phyloP scores from a whole-genome alignment of 2,797 vertebrate species.

The Hemibagrus guttatus region DNA sequence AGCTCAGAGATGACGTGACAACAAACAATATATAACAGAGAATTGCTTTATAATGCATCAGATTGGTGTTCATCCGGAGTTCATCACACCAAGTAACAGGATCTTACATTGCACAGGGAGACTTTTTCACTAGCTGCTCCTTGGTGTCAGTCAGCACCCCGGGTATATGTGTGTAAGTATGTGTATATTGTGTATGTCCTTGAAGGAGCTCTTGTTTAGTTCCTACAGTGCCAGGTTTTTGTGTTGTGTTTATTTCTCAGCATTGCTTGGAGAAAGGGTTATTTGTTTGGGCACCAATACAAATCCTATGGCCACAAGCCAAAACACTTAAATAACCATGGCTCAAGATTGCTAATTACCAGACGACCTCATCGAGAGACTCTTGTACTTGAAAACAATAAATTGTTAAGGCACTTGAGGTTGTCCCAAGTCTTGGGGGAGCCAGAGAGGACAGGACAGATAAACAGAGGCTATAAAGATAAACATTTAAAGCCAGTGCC shows the following conservation, averaged over 20 bases:
- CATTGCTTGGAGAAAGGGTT: conserved; percentile 51
- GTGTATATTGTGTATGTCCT: conserved; percentile 13
- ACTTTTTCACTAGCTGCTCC: conserved; percentile 27
- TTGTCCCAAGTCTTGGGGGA: conserved; percentile 19
- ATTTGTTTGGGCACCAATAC: conserved; percentile 64
- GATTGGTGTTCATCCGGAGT: neutral
- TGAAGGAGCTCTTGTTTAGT: conserved; percentile 49
- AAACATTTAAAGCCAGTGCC: conserved; percentile 1
- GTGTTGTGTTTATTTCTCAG: conserved; percentile 57
- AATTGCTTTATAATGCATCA: neutral
- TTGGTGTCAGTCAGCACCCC: neutral
- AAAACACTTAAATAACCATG: conserved; percentile 62
- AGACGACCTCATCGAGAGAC: conserved; percentile 55
- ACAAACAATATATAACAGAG: neutral
- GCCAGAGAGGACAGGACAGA: neutral
- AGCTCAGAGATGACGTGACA: no score
- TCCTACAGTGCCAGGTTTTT: conserved; percentile 52
- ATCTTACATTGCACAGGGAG: conserved; percentile 32
- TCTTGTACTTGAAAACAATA: conserved; percentile 26
- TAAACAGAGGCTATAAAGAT: conserved; percentile 19
- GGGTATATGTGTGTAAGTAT: conserved; percentile 29
- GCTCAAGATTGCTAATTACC: conserved; percentile 70
- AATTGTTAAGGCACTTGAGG: conserved; percentile 33
- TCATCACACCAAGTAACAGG: conserved; percentile 8
- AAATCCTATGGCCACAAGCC: conserved; percentile 63